Evolutionary conservation across 2,888 invertebrate species (phyloP), one percentile per base, ranked within the genome.

Genomic region (Andrena trimmerana): DNA sequence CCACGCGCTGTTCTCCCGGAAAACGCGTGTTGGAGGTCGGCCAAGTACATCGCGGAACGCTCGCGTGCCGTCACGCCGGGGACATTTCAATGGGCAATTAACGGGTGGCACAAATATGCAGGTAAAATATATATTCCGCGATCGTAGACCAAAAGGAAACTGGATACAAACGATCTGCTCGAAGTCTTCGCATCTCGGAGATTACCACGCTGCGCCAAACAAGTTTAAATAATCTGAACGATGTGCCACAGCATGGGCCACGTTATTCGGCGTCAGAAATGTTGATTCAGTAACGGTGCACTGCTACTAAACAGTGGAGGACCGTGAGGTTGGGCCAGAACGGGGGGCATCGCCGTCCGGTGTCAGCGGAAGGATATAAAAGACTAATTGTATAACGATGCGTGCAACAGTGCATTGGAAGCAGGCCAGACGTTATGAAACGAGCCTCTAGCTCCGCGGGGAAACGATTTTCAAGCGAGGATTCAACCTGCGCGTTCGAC

Each of bases 11-110:
- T 81, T 83, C 80, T 80, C 74, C 77, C 74, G 79, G 74, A 71
- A 84, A 74, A 84, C 84, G 79, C 80, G 80, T 63, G 67, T 65
- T 84, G 84, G 84, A 84, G 65, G 71, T 75, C 63, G 50, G 80
- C 84, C 84, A 85, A 83, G 52, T 80, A 42, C 42, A 70, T 84
- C 84, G 73, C 76, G 24, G 67, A 70, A 78, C 65, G 68, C 50
- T 48, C n/a, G 31, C n/a, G 42, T 2, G 13, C n/a, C 29, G 72
- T 27, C 42, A 54, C 33, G 54, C 16, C 24, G 29, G 48, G 54
- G 48, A 69, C 62, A 57, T 81, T 79, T 52, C 50, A 81, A 48
- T 57, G 81, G 29, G 63, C 79, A 73, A 80, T 79, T 73, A 80
- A 60, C 73, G 69, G 42, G 60, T 24, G 20, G 10, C 24, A 16